A percentile compares a stretch with the other conserved stretches of the same genome.
Conservation (phyloP, 92 coral and sea anemone genomes). For the Pocillopora meandrina region DNA sequence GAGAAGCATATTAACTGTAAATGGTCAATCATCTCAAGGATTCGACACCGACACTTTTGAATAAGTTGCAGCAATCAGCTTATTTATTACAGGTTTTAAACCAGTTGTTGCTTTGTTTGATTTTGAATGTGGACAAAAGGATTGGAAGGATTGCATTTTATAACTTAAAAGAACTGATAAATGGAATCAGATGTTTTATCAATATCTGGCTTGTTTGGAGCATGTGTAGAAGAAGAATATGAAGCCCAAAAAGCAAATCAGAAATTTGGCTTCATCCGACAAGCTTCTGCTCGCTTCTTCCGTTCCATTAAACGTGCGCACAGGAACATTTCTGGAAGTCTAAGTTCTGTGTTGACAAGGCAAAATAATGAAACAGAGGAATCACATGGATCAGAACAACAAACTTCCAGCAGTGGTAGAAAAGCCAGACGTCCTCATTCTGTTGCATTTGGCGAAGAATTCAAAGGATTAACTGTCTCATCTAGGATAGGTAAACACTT, state of each 20-base stretch:
- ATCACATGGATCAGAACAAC: slow-evolving; percentile 18
- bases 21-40: not conserved
- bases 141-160: not conserved
- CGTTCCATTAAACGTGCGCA: slow-evolving; percentile 71
- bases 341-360: slow-evolving; percentile 45
- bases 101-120: not conserved
- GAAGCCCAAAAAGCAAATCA: slow-evolving; percentile 44
- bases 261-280: slow-evolving; percentile 67
- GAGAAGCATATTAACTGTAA: not conserved
- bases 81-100: not conserved
- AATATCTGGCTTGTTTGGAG: slow-evolving; percentile 44
- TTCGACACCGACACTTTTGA: not conserved
- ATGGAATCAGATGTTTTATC: slow-evolving; percentile 46
- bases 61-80: not conserved
- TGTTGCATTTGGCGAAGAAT: slow-evolving; percentile 67
- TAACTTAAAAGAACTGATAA: not conserved
- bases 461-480: slow-evolving; percentile 43
- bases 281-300: slow-evolving; percentile 73
- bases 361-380: slow-evolving; percentile 16
- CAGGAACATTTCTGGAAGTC: slow-evolving; percentile 78
- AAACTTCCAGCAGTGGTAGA: not conserved
- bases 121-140: not conserved
- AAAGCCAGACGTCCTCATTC: slow-evolving; percentile 69
- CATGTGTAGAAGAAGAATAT: slow-evolving; percentile 44
- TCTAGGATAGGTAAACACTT: slow-evolving; percentile 46